A percentile compares a stretch with the other conserved stretches of the same genome.
Evolutionary conservation across 2,797 vertebrate genomes (phyloP).

Genomic region (Tokudaia muenninki): DNA sequence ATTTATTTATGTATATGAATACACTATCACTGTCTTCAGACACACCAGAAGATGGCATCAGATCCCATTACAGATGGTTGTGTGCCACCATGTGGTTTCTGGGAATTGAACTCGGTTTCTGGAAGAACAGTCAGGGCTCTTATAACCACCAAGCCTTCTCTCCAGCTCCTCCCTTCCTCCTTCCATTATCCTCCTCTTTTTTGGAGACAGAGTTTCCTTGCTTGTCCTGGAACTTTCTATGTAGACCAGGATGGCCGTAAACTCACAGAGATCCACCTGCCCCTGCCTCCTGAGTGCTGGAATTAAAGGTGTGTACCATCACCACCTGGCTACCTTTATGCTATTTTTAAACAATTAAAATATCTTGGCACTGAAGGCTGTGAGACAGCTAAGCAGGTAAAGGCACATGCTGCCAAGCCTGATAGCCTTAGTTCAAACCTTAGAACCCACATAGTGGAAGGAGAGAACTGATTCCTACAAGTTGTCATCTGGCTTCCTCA

Average conservation of each 20-base stretch:
- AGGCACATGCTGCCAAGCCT: not conserved
- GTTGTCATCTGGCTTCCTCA: not conserved
- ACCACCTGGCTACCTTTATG: not conserved
- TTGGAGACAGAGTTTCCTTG: not conserved
- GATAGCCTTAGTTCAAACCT: not conserved
- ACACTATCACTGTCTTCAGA: too few relatives aligned
- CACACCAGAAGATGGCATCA: too few relatives aligned
- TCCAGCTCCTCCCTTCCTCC: not conserved
- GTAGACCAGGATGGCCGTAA: not conserved
- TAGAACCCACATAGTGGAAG: not conserved
- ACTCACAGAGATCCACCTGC: not conserved
- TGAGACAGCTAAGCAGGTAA: not conserved
- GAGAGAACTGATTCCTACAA: not conserved
- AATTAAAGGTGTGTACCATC: not conserved
- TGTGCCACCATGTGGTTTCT: not conserved
- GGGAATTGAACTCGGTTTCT: not conserved
- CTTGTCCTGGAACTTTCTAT: not conserved
- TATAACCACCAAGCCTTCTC: not conserved
- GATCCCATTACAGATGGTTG: not conserved
- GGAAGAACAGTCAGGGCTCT: not conserved
- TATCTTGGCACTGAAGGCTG: not conserved
- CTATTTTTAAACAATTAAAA: not conserved
- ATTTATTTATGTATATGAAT: too few relatives aligned
- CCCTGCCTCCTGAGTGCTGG: not conserved
- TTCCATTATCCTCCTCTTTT: not conserved